These are phyloP conservation scores for Salvelinus sp. DNA, from an alignment of 2,113 vertebrate species.

Conservation along the genomic window DNA sequence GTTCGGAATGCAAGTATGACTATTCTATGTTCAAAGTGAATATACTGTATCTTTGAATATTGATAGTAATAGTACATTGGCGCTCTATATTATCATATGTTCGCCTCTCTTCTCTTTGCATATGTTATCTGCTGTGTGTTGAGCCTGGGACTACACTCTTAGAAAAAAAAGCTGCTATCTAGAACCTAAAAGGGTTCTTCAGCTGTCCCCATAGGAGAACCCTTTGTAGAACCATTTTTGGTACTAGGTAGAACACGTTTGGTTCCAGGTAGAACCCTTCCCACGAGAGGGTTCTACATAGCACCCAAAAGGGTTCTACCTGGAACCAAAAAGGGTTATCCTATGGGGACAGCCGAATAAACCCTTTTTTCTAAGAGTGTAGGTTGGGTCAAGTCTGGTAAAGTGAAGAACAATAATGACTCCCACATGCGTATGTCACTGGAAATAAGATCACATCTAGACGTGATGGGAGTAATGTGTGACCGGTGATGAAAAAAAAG, in stretches of 20 bases:
- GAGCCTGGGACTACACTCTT: not conserved
- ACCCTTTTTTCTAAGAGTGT: not conserved
- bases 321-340: too few relatives aligned
- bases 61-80: not conserved
- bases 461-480: not conserved
- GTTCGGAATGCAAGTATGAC: not conserved
- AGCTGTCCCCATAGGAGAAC: too few relatives aligned
- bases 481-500: not conserved
- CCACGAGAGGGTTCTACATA: too few relatives aligned
- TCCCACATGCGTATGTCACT: not conserved
- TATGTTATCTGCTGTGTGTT: not conserved
- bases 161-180: too few relatives aligned
- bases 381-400: not conserved
- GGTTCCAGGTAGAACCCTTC: too few relatives aligned
- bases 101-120: too few relatives aligned
- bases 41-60: not conserved
- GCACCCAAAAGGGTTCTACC: too few relatives aligned
- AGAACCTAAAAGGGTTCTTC: too few relatives aligned
- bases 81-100: too few relatives aligned
- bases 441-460: not conserved
- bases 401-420: not conserved
- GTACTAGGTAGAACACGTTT: too few relatives aligned
- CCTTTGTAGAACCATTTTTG: too few relatives aligned
- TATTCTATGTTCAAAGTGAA: not conserved
- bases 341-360: too few relatives aligned